Evolutionary conservation across 2,797 vertebrate genomes (phyloP).

Genomic region (Atherinosoma microstoma): DNA sequence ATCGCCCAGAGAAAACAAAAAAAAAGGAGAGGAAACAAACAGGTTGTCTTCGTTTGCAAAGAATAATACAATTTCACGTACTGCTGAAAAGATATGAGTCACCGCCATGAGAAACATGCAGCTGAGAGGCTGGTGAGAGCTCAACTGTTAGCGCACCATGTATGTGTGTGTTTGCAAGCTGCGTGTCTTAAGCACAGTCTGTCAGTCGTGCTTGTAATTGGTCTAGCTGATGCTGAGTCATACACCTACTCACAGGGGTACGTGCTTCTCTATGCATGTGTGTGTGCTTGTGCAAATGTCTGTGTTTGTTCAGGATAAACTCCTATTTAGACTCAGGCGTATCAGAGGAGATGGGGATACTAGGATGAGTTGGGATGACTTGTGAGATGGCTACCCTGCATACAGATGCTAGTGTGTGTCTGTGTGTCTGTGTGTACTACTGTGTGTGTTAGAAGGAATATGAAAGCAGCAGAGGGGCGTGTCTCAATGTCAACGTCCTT

Average conservation of each 20-base stretch:
- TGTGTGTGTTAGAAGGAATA: constrained; percentile 18
- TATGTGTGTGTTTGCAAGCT: constrained; percentile 43
- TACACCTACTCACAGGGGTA: constrained; percentile 68
- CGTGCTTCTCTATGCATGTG: constrained; percentile 26
- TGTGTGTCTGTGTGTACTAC: constrained; percentile 24
- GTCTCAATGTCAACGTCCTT: constrained; percentile 56
- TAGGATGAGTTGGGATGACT: constrained; percentile 73
- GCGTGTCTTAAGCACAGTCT: constrained; percentile 71
- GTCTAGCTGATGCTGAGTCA: constrained; percentile 80
- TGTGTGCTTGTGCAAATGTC: constrained; percentile 25
- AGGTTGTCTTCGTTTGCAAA: constrained; percentile 56
- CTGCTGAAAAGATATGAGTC: constrained; percentile 65
- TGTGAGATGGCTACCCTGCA: constrained; percentile 69
- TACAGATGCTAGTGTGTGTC: constrained; percentile 58
- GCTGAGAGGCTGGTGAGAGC: constrained; percentile 58
- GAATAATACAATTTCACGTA: constrained; percentile 54
- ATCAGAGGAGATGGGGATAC: constrained; percentile 72
- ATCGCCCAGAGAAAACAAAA: not conserved
- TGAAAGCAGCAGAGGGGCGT: constrained; percentile 33
- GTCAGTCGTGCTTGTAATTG: constrained; percentile 75
- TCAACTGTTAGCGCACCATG: constrained; percentile 43
- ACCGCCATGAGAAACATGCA: constrained; percentile 61
- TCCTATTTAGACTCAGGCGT: constrained; percentile 68
- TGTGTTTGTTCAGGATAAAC: constrained; percentile 74
- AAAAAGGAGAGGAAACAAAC: constrained; percentile 12